Percentiles rank a stretch among this genome's conserved stretches.
phyloP scores from a whole-genome alignment of 2,797 vertebrate genomes.

The Danio aesculapii region DNA sequence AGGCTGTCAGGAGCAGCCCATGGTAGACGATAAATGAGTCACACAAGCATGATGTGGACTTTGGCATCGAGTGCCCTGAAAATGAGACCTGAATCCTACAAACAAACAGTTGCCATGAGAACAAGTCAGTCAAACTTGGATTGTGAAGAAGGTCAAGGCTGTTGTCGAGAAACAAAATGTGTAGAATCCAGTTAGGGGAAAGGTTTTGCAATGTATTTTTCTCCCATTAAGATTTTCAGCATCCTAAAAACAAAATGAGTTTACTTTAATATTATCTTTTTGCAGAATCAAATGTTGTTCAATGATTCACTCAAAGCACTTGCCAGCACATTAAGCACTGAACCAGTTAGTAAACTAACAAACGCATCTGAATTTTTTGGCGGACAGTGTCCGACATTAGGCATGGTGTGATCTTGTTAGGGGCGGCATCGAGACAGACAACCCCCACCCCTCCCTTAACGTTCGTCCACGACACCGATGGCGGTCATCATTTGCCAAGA shows the following conservation, averaged over 20 bases:
- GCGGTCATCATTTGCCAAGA: no score
- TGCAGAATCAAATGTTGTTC: not conserved
- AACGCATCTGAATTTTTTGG: not conserved
- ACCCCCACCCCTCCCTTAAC: no score
- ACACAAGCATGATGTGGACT: conserved; percentile 72
- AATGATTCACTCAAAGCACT: not conserved
- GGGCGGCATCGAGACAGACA: no score
- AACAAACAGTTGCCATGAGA: conserved; percentile 71
- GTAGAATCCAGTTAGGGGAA: conserved; percentile 26
- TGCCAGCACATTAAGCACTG: not conserved
- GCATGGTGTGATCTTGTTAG: no score
- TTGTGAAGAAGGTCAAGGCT: conserved; percentile 20
- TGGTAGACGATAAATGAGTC: conserved; percentile 70
- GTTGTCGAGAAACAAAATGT: conserved; percentile 14
- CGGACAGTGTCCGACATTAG: no score
- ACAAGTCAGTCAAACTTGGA: conserved; percentile 60
- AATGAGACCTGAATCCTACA: conserved; percentile 65
- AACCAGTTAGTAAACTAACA: not conserved
- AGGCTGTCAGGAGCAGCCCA: conserved; percentile 66
- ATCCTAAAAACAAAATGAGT: not conserved
- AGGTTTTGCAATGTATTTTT: conserved; percentile 24
- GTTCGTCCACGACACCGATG: no score
- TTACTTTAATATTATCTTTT: not conserved
- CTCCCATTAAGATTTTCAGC: not conserved
- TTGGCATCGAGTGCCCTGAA: conserved; percentile 64